Percentiles rank a stretch among this genome's conserved stretches.
These are phyloP conservation scores for Suncus etruscus DNA, from an alignment of 2,113 vertebrate genomes.

Conservation along the genomic window DNA sequence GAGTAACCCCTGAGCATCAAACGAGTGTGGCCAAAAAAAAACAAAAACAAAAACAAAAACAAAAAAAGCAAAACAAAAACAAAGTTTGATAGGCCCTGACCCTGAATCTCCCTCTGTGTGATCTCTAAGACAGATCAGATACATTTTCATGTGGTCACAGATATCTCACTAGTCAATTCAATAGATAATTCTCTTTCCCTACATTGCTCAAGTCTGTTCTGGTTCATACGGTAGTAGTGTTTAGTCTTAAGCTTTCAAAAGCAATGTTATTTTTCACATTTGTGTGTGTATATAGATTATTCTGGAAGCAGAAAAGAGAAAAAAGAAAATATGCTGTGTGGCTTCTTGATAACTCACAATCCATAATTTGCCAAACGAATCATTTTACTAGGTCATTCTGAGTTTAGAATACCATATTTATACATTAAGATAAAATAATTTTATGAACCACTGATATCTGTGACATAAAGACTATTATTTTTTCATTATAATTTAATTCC, in stretches of 20 bases:
- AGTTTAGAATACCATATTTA: constrained; percentile 31
- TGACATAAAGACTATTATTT: neutral
- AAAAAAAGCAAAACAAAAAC: too few relatives aligned
- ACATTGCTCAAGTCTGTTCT: neutral
- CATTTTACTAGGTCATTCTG: constrained; percentile 26
- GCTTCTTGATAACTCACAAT: neutral
- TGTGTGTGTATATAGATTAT: neutral
- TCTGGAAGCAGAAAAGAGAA: constrained; percentile 24
- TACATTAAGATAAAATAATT: neutral
- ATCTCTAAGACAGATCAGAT: neutral
- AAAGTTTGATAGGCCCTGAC: neutral
- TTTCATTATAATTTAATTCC: constrained; percentile 46
- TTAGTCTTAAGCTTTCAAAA: constrained; percentile 46
- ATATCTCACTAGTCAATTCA: neutral
- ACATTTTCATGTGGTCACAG: neutral
- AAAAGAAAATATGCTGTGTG: neutral
- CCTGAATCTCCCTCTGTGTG: neutral
- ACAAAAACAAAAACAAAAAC: too few relatives aligned
- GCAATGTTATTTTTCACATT: neutral
- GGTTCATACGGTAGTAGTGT: neutral
- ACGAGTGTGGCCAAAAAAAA: too few relatives aligned
- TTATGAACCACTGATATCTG: constrained; percentile 29
- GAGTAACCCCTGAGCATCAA: too few relatives aligned
- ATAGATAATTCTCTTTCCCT: neutral
- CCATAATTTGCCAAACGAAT: neutral